Percentiles rank a stretch among this genome's conserved stretches.
These are phyloP conservation scores for Merluccius polli DNA, from an alignment of 2,797 vertebrate species.

Conservation along the genomic window DNA sequence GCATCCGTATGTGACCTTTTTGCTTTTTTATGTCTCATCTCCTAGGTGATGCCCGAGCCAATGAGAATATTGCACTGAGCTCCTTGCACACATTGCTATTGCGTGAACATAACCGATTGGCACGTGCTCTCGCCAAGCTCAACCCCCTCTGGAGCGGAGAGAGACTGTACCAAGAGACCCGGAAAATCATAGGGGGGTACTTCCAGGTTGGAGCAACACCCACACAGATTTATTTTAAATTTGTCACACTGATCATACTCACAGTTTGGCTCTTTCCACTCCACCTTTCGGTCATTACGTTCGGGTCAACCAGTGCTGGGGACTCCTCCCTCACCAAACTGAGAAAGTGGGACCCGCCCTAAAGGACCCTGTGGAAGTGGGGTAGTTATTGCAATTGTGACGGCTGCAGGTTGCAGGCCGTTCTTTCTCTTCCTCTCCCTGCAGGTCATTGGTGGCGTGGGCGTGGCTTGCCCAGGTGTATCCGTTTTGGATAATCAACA, in stretches of 20 bases:
- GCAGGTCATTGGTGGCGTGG: no score
- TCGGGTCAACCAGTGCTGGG: no score
- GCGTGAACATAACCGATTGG: slow-evolving; percentile 85
- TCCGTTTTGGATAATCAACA: no score
- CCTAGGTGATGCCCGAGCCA: slow-evolving; percentile 76
- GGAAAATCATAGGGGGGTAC: slow-evolving; percentile 80
- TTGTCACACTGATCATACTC: neutral
- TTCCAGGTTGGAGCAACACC: slow-evolving; percentile 71
- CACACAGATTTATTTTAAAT: neutral
- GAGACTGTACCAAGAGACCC: slow-evolving; percentile 80
- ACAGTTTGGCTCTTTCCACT: slow-evolving; percentile 8
- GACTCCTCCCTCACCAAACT: no score
- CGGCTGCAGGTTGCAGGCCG: no score
- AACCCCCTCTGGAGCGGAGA: slow-evolving; percentile 84
- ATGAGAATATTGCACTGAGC: slow-evolving; percentile 76
- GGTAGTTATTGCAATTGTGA: no score
- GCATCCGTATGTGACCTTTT: neutral
- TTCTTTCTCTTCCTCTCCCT: no score
- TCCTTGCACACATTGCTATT: slow-evolving; percentile 78
- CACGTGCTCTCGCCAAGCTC: slow-evolving; percentile 59
- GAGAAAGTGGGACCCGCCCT: no score
- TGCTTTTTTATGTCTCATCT: neutral
- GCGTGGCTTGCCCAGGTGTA: no score
- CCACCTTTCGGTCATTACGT: slow-evolving; percentile 63
- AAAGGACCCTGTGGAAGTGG: no score